phyloP scores from a whole-genome alignment of 2,797 vertebrate genomes.

The Morus bassanus region DNA sequence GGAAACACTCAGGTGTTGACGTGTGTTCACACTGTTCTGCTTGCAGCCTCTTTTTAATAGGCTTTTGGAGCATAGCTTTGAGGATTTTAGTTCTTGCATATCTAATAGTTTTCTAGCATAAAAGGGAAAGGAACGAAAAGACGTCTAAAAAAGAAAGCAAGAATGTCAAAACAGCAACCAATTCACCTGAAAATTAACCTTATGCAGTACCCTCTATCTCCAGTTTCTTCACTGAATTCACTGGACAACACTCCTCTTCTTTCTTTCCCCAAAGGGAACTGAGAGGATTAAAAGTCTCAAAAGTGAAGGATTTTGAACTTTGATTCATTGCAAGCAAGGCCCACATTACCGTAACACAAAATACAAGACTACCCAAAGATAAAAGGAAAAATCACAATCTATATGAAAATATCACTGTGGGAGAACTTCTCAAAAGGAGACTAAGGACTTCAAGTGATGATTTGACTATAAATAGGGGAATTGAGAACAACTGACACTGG shows the following conservation, averaged over 20 bases:
- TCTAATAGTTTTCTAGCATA: constrained; percentile 35
- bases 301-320: neutral
- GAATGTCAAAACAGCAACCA: neutral
- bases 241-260: neutral
- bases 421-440: neutral
- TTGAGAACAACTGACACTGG: neutral
- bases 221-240: neutral
- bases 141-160: constrained; percentile 19
- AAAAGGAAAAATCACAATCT: neutral
- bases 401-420: neutral
- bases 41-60: constrained; percentile 25
- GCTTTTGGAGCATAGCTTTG: constrained; percentile 19
- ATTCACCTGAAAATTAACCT: constrained; percentile 49
- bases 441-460: neutral
- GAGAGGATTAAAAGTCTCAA: neutral
- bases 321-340: neutral
- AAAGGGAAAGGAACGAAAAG: constrained; percentile 20
- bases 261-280: neutral
- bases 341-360: neutral
- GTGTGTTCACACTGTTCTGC: constrained; percentile 14
- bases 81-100: constrained; percentile 33
- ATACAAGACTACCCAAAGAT: neutral
- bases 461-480: neutral
- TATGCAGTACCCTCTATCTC: neutral
- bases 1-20: constrained; percentile 31